Evolutionary conservation across 2,797 vertebrate species (phyloP).

Genomic region (Galago senegalensis): DNA sequence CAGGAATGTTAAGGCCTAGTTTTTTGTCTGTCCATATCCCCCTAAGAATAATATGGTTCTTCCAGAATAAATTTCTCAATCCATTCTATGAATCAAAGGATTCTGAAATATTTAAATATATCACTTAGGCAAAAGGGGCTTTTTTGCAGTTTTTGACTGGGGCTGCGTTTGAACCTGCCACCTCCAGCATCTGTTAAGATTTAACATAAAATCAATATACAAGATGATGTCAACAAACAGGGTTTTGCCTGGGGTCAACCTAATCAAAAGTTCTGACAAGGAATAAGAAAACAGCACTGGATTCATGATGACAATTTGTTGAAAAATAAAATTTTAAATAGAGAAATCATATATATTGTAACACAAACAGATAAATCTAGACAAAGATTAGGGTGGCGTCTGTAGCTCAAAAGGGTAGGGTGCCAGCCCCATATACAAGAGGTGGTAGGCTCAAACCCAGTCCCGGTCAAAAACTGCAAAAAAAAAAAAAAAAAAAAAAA

Average conservation of each 20-base stretch:
- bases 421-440: too few species aligned
- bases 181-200: background rate
- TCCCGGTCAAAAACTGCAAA: too few species aligned
- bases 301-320: background rate
- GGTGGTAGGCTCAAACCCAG: too few species aligned
- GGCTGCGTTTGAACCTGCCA: too few species aligned
- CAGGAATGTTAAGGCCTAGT: background rate
- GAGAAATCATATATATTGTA: background rate
- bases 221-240: background rate
- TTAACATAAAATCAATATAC: background rate
- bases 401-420: too few species aligned
- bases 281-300: background rate
- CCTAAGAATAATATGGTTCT: too few species aligned
- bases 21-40: background rate
- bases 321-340: constrained; percentile 25
- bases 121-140: background rate
- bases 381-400: background rate
- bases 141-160: too few species aligned
- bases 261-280: background rate
- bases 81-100: background rate
- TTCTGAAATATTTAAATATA: background rate
- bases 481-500: too few species aligned
- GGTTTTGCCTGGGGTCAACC: background rate
- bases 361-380: background rate
- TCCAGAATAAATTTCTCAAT: background rate